Conservation (phyloP, 2,113 vertebrate species). For the Heterotis niloticus region DNA sequence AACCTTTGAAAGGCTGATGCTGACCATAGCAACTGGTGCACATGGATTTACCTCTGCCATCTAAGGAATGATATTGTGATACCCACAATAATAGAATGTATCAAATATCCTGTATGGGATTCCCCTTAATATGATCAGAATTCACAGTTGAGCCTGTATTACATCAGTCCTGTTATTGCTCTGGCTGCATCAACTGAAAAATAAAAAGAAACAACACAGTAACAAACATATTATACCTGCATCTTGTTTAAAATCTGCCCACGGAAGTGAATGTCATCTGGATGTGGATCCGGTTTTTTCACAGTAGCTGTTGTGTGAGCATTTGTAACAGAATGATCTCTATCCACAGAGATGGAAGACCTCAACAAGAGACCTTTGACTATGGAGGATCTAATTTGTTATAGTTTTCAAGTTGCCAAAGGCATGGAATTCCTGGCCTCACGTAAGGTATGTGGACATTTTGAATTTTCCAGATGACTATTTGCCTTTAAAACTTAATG, state of each 20-base stretch:
- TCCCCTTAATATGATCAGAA: too few relatives aligned
- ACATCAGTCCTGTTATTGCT: too few relatives aligned
- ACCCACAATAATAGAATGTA: too few relatives aligned
- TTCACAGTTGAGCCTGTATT: too few relatives aligned
- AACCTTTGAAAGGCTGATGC: slow-evolving; percentile 43
- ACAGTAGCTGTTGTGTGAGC: slow-evolving; percentile 43
- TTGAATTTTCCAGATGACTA: not conserved
- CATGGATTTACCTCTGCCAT: too few relatives aligned
- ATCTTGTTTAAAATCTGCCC: slow-evolving; percentile 3
- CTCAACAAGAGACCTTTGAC: slow-evolving; percentile 82
- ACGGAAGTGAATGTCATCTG: too few relatives aligned
- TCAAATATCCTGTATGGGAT: too few relatives aligned
- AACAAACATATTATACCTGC: not conserved
- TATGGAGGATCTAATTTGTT: slow-evolving; percentile 89
- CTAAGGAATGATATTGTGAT: too few relatives aligned
- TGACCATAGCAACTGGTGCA: slow-evolving; percentile 33
- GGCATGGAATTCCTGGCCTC: slow-evolving; percentile 94
- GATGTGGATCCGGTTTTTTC: too few relatives aligned
- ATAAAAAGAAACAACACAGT: too few relatives aligned
- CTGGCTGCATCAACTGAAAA: too few relatives aligned
- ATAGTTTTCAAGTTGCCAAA: slow-evolving; percentile 92
- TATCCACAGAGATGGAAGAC: slow-evolving; percentile 77
- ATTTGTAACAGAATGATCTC: slow-evolving; percentile 2
- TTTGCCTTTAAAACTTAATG: not conserved
- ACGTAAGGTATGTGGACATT: slow-evolving; percentile 73